These are phyloP conservation scores for Amaurobius ferox DNA, from an alignment of 2,888 invertebrate species.

Conservation along the genomic window DNA sequence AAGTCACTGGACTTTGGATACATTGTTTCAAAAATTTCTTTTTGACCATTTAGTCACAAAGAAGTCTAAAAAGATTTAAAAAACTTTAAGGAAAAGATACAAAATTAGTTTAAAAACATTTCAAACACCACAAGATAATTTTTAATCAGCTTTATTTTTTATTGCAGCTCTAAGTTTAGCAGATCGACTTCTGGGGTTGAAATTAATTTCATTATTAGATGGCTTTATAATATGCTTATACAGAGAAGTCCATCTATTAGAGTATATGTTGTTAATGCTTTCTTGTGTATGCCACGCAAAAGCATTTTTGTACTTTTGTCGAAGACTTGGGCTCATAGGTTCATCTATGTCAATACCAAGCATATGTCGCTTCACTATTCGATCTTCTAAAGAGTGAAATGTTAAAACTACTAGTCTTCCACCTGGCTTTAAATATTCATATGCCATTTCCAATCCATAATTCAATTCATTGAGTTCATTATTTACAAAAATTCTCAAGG, in stretches of 20 bases:
- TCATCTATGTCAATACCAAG: conserved; percentile 83
- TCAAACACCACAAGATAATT: too few relatives aligned
- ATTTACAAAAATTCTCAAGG: conserved; percentile 95
- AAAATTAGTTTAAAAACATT: too few relatives aligned
- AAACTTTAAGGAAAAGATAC: too few relatives aligned
- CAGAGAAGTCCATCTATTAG: conserved; percentile 85
- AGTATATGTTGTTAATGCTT: conserved; percentile 82
- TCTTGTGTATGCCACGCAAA: conserved; percentile 81
- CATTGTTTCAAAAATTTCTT: too few relatives aligned
- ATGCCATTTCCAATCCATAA: conserved; percentile 88
- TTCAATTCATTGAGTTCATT: conserved; percentile 97
- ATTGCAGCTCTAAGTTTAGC: conserved; percentile 91
- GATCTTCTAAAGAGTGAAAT: conserved; percentile 96
- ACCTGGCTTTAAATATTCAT: conserved; percentile 85
- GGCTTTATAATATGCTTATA: conserved; percentile 89
- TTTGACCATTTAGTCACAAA: too few relatives aligned
- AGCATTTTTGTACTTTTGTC: conserved; percentile 85
- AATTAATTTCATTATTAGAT: conserved; percentile 84
- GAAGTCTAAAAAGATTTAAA: too few relatives aligned
- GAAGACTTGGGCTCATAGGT: conserved; percentile 83
- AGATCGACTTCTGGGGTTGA: conserved; percentile 91
- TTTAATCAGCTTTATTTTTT: conserved; percentile 78
- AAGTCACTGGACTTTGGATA: too few relatives aligned
- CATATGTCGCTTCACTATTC: conserved; percentile 93
- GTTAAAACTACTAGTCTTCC: conserved; percentile 89